Evolutionary conservation across 2,888 invertebrate genomes (phyloP), one percentile per base, ranked within the genome.

Genomic region (Aquatica leii): DNA sequence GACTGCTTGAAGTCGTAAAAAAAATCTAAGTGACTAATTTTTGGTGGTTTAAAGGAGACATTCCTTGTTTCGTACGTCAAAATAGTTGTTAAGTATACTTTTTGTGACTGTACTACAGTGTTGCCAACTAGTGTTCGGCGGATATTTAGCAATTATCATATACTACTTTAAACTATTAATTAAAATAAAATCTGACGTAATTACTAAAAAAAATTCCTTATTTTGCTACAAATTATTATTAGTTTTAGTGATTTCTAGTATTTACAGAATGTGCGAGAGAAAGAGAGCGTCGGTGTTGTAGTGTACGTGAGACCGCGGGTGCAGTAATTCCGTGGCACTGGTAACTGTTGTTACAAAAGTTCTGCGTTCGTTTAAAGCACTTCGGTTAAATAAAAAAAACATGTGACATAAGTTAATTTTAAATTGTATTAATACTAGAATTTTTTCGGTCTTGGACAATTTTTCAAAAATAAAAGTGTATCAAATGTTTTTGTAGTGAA

Each of bases 281-380:
- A 6, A 24, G 24, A 24, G 24, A 24, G 24, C 24, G 59, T 17
- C 55, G 63, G 59, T 37, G 34, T 40, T 54, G 49, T 54, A 31
- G 24, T 49, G 35, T 49, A 11, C 49, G 53, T 51, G 51, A 51
- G 55, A 41, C 54, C 21, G 55, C 20, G 54, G 49, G 35, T 63
- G 49, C 63, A 59, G 59, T 63, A 55, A 60, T 56, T 56, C 55
- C 60, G 64, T 64, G 64, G 60, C 60, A 59, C 53, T 64, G 60
- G 24, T 50, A 60, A 34, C 18, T 34, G 31, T 37, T 9, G 34
- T 35, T 34, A 18, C 18, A 52, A 35, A 14, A 34, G 6, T 52
- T 35, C 5, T 37, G 9, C n/a, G 31, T 24, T 21, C 24, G 31
- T 31, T 31, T 50, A 18, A 46, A 17, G 8, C 14, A 43, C 24